Percentiles rank a stretch among this genome's conserved stretches.
These are phyloP conservation scores for Mythimna albipuncta DNA, from an alignment of 2,888 invertebrate species.

Conservation along the genomic window DNA sequence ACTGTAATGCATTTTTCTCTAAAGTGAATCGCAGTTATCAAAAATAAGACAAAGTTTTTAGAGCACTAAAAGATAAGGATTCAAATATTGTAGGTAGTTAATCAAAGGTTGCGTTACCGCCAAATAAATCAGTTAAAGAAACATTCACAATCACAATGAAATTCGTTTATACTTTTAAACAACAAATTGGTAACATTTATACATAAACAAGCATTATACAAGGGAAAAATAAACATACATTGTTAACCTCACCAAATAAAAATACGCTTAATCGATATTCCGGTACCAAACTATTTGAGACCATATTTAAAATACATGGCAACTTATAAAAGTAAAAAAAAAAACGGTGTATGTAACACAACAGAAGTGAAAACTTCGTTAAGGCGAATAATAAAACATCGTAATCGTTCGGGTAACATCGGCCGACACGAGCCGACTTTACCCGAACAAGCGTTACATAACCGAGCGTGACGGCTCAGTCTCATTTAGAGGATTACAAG, in stretches of 20 bases:
- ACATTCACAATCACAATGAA: conserved; percentile 65
- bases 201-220: conserved; percentile 42
- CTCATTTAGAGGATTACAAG: too few species aligned
- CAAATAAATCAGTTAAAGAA: conserved; percentile 36
- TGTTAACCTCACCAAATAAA: conserved; percentile 46
- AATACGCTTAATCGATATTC: conserved; percentile 51
- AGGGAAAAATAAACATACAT: conserved; percentile 35
- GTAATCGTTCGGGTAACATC: too few species aligned
- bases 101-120: not conserved
- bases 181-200: conserved; percentile 56
- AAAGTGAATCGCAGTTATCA: not conserved
- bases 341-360: too few species aligned
- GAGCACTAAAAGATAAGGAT: conserved; percentile 3
- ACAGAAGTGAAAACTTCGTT: too few species aligned
- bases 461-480: too few species aligned
- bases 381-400: too few species aligned
- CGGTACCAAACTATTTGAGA: conserved; percentile 36
- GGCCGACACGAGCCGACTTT: too few species aligned
- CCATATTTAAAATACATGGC: conserved; percentile 53
- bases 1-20: not conserved
- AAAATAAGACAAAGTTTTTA: conserved; percentile 11
- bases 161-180: conserved; percentile 47
- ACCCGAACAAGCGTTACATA: too few species aligned
- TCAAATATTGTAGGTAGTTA: not conserved
- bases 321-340: conserved; percentile 42